Evolutionary conservation across 2,888 invertebrate species (phyloP), one percentile per base, ranked within the genome.

Genomic region (Diploptera punctata): DNA sequence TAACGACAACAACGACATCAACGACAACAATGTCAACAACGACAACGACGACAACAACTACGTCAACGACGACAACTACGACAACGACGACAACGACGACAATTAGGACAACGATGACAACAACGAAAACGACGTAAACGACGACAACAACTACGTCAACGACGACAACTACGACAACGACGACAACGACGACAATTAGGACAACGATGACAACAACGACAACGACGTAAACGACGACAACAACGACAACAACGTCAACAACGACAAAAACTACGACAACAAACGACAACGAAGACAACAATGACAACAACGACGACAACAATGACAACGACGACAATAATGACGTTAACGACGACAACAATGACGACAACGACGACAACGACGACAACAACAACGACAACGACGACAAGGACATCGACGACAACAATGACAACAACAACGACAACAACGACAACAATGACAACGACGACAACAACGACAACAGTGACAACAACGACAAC

Each of bases 271-370:
- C 49, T 13, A 49, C n/a, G n/a, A 49, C n/a, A 18, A 49, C n/a
- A 49, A 49, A n/a, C 19, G 19, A 49, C n/a, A n/a, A 49, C n/a
- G 19, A 49, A 4, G 19, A 49, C n/a, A 18, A 49, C n/a, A 13
- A 49, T 49, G n/a, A 49, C n/a, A 49, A 49, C n/a, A 49, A 49
- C n/a, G n/a, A 49, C n/a, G 21, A 31, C 21, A 60, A 31, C 21
- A 60, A 31, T 60, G n/a, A 31, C 21, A 31, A 31, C 21, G 21
- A 31, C 21, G 21, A 31, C 21, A 60, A 31, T 60, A 29, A 31
- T 21, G 19, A 31, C 21, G 19, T 10, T 60, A 21, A 31, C 19
- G 21, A 31, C 19, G 21, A 31, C 21, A 60, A 31, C 21, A 60
- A 31, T 60, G 21, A 31, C 19, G 19, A 31, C 21, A 21, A 31